Conservation (phyloP, 2,113 vertebrate genomes). For the Pampusana beccarii region DNA sequence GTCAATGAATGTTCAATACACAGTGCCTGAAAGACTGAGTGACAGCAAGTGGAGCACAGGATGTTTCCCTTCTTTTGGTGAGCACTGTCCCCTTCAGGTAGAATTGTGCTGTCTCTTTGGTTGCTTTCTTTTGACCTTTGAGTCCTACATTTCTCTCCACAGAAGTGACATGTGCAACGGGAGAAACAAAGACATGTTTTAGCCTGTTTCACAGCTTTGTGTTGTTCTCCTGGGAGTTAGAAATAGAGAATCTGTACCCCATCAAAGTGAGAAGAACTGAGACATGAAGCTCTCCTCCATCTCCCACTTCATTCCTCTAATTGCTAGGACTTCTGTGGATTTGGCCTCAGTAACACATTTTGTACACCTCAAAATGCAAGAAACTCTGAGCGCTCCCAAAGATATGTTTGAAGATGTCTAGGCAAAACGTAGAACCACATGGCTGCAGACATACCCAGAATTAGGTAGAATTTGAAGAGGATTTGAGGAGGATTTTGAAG, state of each 20-base stretch:
- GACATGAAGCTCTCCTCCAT: not conserved
- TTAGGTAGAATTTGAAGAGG: not conserved
- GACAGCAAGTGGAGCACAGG: not conserved
- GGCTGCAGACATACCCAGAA: not conserved
- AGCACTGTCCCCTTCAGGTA: not conserved
- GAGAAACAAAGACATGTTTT: not conserved
- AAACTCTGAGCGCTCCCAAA: not conserved
- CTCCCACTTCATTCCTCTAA: not conserved
- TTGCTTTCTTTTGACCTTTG: not conserved
- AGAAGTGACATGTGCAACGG: not conserved
- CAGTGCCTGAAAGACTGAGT: not conserved
- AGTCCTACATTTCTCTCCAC: not conserved
- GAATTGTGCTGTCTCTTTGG: not conserved
- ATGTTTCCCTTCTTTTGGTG: not conserved
- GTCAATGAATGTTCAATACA: not conserved
- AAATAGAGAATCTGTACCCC: not conserved
- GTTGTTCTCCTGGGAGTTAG: not conserved
- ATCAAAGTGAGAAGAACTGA: not conserved
- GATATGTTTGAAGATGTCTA: not conserved
- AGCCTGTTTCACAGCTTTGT: not conserved
- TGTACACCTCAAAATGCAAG: not conserved
- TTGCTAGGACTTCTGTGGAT: not conserved
- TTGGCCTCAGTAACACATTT: not conserved
- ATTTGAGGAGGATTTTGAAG: not conserved
- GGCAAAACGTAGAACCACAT: not conserved